Percentiles rank a stretch among this genome's conserved stretches.
phyloP scores from a whole-genome alignment of 2,113 vertebrate species.

The Eonycteris spelaea region DNA sequence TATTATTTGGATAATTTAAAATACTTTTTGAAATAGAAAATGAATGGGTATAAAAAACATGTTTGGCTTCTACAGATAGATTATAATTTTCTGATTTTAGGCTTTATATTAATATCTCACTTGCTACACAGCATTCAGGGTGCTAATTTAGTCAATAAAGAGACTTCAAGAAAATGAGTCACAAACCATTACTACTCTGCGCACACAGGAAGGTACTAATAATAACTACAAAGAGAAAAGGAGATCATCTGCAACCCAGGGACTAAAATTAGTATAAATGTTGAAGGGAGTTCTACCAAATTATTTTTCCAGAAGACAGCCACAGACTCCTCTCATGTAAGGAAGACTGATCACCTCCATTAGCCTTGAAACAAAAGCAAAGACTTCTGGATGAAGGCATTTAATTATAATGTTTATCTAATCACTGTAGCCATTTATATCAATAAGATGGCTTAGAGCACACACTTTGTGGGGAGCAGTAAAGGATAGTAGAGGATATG shows the following conservation, averaged over 20 bases:
- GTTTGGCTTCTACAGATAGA: not conserved
- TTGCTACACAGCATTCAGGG: not conserved
- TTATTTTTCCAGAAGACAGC: constrained; percentile 54
- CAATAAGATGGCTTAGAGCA: constrained; percentile 22
- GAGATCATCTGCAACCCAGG: constrained; percentile 32
- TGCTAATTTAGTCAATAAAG: constrained; percentile 55
- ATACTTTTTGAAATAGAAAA: constrained; percentile 12
- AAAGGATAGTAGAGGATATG: not conserved
- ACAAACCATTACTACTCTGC: constrained; percentile 13
- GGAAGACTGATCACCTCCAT: constrained; percentile 56
- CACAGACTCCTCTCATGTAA: not conserved
- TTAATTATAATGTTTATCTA: constrained; percentile 66
- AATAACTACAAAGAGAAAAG: constrained; percentile 58
- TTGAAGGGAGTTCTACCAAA: constrained; percentile 33
- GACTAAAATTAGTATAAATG: constrained; percentile 42
- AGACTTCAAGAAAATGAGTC: constrained; percentile 22
- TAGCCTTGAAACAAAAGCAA: constrained; percentile 48
- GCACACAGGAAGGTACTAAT: constrained; percentile 45
- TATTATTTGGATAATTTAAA: constrained; percentile 36
- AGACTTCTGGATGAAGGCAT: constrained; percentile 53
- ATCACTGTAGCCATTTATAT: constrained; percentile 38
- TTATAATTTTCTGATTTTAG: constrained; percentile 28
- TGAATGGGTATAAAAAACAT: not conserved
- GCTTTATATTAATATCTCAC: constrained; percentile 9
- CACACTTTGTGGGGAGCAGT: not conserved